Evolutionary conservation across 1,140 invertebrate species (phyloP), one percentile per base, ranked within the genome.

Genomic region (Olivierus martensii): DNA sequence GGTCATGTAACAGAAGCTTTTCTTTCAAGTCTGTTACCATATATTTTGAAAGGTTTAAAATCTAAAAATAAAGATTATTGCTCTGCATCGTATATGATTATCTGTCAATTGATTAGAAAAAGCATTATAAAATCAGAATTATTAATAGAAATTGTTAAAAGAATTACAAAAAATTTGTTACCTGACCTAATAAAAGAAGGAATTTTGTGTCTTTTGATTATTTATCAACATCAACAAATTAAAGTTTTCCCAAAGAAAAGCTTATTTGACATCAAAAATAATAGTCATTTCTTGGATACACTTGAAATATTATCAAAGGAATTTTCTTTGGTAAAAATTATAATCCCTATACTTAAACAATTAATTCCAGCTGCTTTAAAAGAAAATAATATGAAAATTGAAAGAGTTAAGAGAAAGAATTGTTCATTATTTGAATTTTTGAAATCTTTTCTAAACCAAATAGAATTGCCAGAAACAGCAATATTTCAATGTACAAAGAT

Each of bases 51-150:
- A 54, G 84, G 82, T 2, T 65, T 91, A 12, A 74, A 71, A 41
- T 84, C 83, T 11, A 58, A 73, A 1, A 68, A 81, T 1, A 51
- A 71, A 1, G 83, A 89, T 67, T 87, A 81, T 64, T 74, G 75
- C 60, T 77, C 83, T 10, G 76, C 82, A 1, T 73, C 77, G 4
- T 87, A 82, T 65, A 79, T 90, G 66, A 79, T 91, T 28, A 61
- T 81, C 0, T 77, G 78, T 2, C 80, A 68, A 48, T 63, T 91
- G 12, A 70, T 80, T 1, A 72, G 73, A 0, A 83, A 81, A 68
- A 72, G 75, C 46, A 70, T 74, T 37, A 64, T 91, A 5, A 77
- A 77, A 55, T 60, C 69, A 11, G 71, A 73, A 18, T 71, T 82
- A 10, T 64, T 82, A 7, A 69, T 79, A 54, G 74, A 75, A 28